Evolutionary conservation across 1,140 invertebrate species (phyloP).

Genomic region (Macrobrachium rosenbergii): DNA sequence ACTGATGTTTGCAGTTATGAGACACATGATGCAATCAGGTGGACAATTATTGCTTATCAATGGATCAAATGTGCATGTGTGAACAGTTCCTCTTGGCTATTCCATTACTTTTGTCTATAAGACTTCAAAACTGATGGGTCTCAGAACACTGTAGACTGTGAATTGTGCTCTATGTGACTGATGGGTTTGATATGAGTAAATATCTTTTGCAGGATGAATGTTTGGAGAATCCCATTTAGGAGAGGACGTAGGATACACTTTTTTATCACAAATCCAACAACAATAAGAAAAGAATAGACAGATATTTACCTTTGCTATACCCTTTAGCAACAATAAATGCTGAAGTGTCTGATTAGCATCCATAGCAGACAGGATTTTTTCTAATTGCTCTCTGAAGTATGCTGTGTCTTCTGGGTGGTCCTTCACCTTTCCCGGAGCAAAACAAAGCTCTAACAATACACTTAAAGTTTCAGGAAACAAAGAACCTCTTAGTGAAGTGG

Average conservation of each 20-base stretch:
- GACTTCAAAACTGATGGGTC: too few relatives aligned
- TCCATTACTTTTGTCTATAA: too few relatives aligned
- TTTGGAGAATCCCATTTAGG: too few relatives aligned
- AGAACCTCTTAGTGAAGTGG: conserved; percentile 2
- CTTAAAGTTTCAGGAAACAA: conserved; percentile 37
- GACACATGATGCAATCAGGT: too few relatives aligned
- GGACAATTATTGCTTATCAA: too few relatives aligned
- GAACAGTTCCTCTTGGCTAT: too few relatives aligned
- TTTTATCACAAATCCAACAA: neutral
- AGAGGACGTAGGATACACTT: neutral
- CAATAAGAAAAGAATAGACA: neutral
- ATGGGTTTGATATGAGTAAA: too few relatives aligned
- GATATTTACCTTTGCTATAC: conserved; percentile 28
- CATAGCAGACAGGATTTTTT: conserved; percentile 1
- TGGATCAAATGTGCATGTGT: too few relatives aligned
- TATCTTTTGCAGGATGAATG: too few relatives aligned
- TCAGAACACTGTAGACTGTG: too few relatives aligned
- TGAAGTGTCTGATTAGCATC: conserved; percentile 12
- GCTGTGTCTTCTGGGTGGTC: conserved; percentile 36
- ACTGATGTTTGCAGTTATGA: too few relatives aligned
- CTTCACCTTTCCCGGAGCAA: conserved; percentile 16
- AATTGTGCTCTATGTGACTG: too few relatives aligned
- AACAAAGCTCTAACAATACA: conserved; percentile 39
- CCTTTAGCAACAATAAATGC: conserved; percentile 34
- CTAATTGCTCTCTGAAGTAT: conserved; percentile 45